Percentiles rank a stretch among this genome's conserved stretches.
These are phyloP conservation scores for Labeo rohita DNA, from an alignment of 2,113 vertebrate species.

Conservation along the genomic window DNA sequence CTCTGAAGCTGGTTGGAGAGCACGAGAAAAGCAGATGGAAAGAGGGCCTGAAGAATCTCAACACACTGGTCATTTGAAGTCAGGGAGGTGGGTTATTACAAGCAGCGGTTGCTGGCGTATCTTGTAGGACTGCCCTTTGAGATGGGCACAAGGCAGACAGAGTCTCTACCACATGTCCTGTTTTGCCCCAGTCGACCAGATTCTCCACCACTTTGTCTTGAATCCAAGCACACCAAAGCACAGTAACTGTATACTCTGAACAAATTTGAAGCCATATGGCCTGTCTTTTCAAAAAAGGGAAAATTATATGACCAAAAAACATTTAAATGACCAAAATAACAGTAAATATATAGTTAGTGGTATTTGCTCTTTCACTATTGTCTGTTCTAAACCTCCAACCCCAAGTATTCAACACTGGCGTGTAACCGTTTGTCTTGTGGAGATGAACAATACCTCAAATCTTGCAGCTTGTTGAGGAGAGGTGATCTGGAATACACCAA, in stretches of 20 bases:
- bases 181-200: background rate
- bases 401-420: background rate
- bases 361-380: background rate
- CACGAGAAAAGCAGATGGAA: conserved; percentile 83
- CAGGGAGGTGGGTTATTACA: conserved; percentile 56
- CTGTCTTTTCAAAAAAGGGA: background rate
- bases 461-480: background rate
- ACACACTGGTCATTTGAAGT: conserved; percentile 69
- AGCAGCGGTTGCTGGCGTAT: conserved; percentile 20
- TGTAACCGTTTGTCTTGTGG: background rate
- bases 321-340: conserved; percentile 7
- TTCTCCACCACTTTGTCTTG: background rate
- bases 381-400: conserved; percentile 14
- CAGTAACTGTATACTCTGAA: background rate
- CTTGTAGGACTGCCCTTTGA: background rate
- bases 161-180: background rate
- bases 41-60: conserved; percentile 81
- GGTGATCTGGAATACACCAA: background rate
- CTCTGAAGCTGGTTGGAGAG: conserved; percentile 65
- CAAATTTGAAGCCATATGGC: background rate
- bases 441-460: background rate
- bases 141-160: background rate
- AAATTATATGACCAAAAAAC: background rate
- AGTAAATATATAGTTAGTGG: background rate
- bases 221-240: background rate